A percentile compares a stretch with the other conserved stretches of the same genome.
phyloP scores from a whole-genome alignment of 2,113 vertebrate genomes.

The Pelvicachromis taeniatus region DNA sequence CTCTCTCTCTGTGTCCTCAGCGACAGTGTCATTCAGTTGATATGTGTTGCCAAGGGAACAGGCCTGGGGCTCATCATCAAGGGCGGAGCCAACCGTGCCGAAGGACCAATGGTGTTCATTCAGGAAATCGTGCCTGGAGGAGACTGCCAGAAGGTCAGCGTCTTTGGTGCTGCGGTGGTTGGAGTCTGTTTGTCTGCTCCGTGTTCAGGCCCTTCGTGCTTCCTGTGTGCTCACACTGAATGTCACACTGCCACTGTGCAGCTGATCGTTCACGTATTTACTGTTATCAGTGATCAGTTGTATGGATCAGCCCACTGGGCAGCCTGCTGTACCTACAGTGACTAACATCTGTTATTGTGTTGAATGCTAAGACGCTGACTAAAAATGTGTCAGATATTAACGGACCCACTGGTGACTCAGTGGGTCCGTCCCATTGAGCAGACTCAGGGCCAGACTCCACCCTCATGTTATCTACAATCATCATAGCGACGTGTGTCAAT shows the following conservation, averaged over 20 bases:
- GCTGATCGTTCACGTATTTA: too few relatives aligned
- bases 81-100: slow-evolving; percentile 85
- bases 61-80: slow-evolving; percentile 85
- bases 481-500: neutral
- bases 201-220: neutral
- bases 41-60: slow-evolving; percentile 83
- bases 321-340: neutral
- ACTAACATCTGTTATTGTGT: too few relatives aligned
- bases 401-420: neutral
- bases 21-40: slow-evolving; percentile 82
- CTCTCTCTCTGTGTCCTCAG: neutral
- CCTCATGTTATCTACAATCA: neutral
- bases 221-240: too few relatives aligned
- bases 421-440: neutral
- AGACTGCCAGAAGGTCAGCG: slow-evolving; percentile 88
- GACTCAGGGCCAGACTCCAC: neutral
- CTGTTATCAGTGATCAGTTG: too few relatives aligned
- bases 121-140: slow-evolving; percentile 87
- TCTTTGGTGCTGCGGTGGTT: neutral
- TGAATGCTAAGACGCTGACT: neutral
- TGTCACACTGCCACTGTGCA: too few relatives aligned
- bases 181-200: neutral
- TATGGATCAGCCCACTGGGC: neutral
- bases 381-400: neutral
- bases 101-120: slow-evolving; percentile 91